phyloP scores from a whole-genome alignment of 2,888 invertebrate species.

The Cephonodes hylas region DNA sequence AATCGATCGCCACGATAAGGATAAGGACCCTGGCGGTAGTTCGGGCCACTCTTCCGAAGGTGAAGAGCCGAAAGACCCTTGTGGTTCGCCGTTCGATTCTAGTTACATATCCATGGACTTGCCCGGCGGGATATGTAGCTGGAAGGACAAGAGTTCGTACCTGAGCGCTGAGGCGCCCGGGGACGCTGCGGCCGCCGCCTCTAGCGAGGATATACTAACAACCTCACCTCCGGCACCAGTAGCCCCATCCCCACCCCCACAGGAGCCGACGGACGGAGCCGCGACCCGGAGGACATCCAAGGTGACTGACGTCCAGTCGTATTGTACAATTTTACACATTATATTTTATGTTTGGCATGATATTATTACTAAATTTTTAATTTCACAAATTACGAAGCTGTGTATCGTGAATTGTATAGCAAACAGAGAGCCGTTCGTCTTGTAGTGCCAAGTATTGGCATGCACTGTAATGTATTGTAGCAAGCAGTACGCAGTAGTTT shows the following conservation, averaged over 20 bases:
- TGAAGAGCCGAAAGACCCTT: conserved; percentile 54
- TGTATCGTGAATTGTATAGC: conserved; percentile 67
- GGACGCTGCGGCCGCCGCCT: conserved; percentile 39
- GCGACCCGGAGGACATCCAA: conserved; percentile 64
- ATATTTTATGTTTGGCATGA: conserved; percentile 79
- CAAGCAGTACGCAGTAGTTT: conserved; percentile 37
- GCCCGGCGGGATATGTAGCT: conserved; percentile 90
- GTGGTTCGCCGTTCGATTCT: conserved; percentile 70
- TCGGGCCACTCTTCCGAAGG: conserved; percentile 79
- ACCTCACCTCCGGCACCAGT: conserved; percentile 68
- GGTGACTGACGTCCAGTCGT: conserved; percentile 78
- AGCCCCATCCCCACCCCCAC: conserved; percentile 65
- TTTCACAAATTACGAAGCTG: conserved; percentile 68
- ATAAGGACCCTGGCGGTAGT: conserved; percentile 82
- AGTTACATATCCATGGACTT: conserved; percentile 86
- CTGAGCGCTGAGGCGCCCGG: conserved; percentile 81
- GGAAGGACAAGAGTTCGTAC: conserved; percentile 91
- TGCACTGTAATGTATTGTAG: conserved; percentile 49
- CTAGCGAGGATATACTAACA: conserved; percentile 78
- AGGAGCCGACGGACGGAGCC: conserved; percentile 59
- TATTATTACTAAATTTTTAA: conserved; percentile 74
- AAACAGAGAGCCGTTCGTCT: conserved; percentile 71
- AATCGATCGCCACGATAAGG: conserved; percentile 80
- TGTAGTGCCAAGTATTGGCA: conserved; percentile 74
- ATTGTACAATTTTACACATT: conserved; percentile 76